Evolutionary conservation across 2,797 vertebrate species (phyloP).

Genomic region (Anabacerthia variegaticeps): DNA sequence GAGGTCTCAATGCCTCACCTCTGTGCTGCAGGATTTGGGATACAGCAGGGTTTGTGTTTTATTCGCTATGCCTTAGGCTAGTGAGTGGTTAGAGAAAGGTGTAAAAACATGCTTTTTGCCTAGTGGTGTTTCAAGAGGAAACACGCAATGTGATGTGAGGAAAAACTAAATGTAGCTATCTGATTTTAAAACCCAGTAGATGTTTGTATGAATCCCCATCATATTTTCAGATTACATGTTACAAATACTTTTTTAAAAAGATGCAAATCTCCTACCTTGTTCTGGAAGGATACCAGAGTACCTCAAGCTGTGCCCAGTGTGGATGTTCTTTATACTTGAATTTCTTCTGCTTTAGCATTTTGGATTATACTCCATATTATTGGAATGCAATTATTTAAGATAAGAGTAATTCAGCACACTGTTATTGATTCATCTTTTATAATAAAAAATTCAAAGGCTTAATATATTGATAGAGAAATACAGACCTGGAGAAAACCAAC

Average conservation of each 20-base stretch:
- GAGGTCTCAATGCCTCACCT: rapidly evolving
- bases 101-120: neutral
- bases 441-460: neutral
- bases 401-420: neutral
- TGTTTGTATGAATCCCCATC: neutral
- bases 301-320: neutral
- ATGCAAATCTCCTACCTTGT: neutral
- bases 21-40: neutral
- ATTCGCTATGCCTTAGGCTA: neutral
- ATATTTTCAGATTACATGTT: neutral
- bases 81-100: neutral
- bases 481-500: neutral
- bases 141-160: neutral
- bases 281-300: neutral
- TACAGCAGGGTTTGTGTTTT: neutral
- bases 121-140: neutral
- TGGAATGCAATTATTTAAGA: neutral
- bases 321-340: neutral
- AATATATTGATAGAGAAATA: neutral
- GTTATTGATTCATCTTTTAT: neutral
- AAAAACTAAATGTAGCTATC: neutral
- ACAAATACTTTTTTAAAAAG: neutral
- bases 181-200: neutral
- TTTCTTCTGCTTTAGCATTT: neutral
- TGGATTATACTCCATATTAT: neutral